Conservation (phyloP, 2,888 invertebrate species). For the Drosophila engyochracea region DNA sequence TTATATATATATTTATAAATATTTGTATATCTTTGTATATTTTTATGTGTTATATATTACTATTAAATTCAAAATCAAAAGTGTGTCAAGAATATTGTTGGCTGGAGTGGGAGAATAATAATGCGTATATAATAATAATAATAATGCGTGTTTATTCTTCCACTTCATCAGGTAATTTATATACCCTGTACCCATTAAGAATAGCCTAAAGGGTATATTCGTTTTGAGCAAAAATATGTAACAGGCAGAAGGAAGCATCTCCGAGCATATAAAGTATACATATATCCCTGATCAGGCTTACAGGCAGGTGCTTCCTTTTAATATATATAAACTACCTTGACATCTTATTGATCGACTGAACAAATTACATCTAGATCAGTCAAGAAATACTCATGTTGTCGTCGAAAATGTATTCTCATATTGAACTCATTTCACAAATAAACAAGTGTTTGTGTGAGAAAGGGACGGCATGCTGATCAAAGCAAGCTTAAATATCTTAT, state of each 20-base stretch:
- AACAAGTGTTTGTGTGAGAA: neutral
- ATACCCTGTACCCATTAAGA: neutral
- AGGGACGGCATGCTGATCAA: neutral
- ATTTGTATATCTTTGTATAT: neutral
- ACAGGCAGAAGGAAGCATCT: neutral
- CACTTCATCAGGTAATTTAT: neutral
- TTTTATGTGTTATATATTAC: neutral
- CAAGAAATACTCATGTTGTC: neutral
- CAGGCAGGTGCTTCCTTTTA: neutral
- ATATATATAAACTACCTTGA: neutral
- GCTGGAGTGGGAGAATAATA: constrained; percentile 4
- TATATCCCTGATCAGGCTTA: neutral
- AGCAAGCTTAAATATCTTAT: neutral
- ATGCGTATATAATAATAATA: constrained; percentile 15
- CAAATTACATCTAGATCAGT: neutral
- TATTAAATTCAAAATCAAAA: neutral
- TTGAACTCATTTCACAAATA: neutral
- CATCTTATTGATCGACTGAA: neutral
- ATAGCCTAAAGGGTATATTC: neutral
- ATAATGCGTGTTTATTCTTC: neutral
- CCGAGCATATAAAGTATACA: neutral
- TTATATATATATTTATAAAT: neutral
- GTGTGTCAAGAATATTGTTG: neutral
- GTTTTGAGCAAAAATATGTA: neutral
- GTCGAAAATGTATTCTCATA: no score